Evolutionary conservation across 2,797 vertebrate genomes (phyloP), one percentile per base, ranked within the genome.

Genomic region (Coregonus ussuriensis): DNA sequence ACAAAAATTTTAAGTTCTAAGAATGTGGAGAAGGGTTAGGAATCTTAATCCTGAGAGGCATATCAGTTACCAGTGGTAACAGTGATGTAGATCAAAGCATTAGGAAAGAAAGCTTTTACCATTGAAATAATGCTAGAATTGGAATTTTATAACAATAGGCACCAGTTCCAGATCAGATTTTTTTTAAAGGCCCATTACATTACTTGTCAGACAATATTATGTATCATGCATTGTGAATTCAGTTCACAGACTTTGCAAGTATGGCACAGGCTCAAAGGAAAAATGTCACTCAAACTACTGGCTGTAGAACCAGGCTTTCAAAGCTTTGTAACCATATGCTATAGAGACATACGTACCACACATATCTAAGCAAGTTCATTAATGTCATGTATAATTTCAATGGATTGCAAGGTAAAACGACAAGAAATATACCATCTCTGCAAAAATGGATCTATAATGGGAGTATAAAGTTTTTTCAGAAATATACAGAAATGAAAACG

Each of bases 21-120:
- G 84, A 81, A 88, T 82, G 82, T 87, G 72, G 81, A 79, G 68
- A 72, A 81, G 81, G 83, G 85, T 81, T 87, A 51, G 83, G 84
- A 87, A 85, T 87, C 87, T 86, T 91, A 93, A 93, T 93, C 93
- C 90, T 85, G 84, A 82, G 88, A 88, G 88, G 82, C 86, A 66
- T 89, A 89, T 92, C 89, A 82, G 72, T 90, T 91, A 91, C 84
- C 87, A 85, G 84, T 7, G 18, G 59, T 87, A 79, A 83, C 85
- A 88, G 87, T 85, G 41, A 47, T 47, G 9, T 47, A 13, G 41
- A 9, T 47, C 41, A 47, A 47, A 47, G 41, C 41, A 11, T 77
- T 75, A 81, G 88, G 82, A 86, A 86, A 90, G 79, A 85, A 86
- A 89, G 85, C 84, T 84, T 74, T 83, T 78, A 83, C 82, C 84